Conservation (phyloP, 2,888 invertebrate species). For the Actias luna region DNA sequence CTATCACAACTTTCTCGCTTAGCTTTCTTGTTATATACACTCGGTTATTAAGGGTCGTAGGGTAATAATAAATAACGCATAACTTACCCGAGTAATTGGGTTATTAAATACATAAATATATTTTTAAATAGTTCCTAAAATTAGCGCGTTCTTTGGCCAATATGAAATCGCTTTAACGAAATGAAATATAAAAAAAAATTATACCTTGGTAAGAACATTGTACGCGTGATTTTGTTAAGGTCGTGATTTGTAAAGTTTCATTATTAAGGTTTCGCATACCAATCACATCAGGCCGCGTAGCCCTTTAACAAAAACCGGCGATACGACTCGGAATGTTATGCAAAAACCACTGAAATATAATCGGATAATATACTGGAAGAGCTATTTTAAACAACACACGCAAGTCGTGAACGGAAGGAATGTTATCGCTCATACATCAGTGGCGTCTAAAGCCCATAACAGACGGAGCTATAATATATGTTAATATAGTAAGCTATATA, state of each 20-base stretch:
- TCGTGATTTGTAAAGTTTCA: neutral
- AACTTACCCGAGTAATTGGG: too few relatives aligned
- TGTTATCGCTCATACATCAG: neutral
- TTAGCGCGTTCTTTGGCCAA: too few relatives aligned
- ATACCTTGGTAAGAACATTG: neutral
- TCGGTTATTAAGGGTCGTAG: too few relatives aligned
- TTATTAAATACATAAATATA: too few relatives aligned
- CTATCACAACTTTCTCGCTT: too few relatives aligned
- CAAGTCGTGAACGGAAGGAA: neutral
- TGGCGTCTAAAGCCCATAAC: too few relatives aligned
- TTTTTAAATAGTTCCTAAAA: too few relatives aligned
- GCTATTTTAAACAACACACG: neutral
- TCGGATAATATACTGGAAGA: neutral
- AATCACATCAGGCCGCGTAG: neutral
- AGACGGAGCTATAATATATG: too few relatives aligned
- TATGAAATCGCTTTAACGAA: neutral
- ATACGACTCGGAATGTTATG: neutral
- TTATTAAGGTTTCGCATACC: neutral
- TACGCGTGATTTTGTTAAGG: neutral
- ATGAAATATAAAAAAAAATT: neutral
- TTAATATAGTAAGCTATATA: too few relatives aligned
- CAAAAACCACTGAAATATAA: neutral
- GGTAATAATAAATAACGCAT: too few relatives aligned
- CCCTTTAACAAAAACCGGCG: neutral
- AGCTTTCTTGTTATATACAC: too few relatives aligned